Conservation (phyloP, 2,113 vertebrate species). For the Gasterosteus nipponicus region DNA sequence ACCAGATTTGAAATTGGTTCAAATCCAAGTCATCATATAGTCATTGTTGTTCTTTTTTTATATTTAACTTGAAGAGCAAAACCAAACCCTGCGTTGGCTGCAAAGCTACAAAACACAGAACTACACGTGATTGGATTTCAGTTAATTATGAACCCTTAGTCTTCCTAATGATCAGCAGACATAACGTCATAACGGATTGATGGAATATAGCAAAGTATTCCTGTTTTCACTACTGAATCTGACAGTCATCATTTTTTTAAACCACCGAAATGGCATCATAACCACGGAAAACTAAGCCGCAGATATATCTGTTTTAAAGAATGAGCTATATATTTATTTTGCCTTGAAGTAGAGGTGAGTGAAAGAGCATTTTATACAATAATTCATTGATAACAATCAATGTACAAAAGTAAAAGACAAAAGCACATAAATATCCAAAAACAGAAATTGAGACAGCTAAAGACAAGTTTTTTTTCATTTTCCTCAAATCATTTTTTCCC, state of each 20-base stretch:
- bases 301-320: slow-evolving; percentile 54
- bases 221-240: slow-evolving; percentile 30
- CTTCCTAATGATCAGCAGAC: slow-evolving; percentile 39
- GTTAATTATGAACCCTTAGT: background rate
- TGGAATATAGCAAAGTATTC: slow-evolving; percentile 46
- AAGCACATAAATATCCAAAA: slow-evolving; percentile 74
- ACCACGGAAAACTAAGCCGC: slow-evolving; percentile 68
- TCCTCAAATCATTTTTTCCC: slow-evolving; percentile 25
- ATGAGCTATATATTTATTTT: slow-evolving; percentile 28
- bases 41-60: background rate
- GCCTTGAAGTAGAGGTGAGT: slow-evolving; percentile 60
- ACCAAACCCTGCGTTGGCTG: background rate
- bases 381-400: slow-evolving; percentile 72
- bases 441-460: slow-evolving; percentile 68
- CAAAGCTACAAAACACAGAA: background rate
- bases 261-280: slow-evolving; percentile 67
- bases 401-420: slow-evolving; percentile 74
- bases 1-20: slow-evolving; percentile 16
- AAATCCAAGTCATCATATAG: background rate
- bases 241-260: slow-evolving; percentile 25
- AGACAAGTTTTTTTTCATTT: slow-evolving; percentile 58
- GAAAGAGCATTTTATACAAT: slow-evolving; percentile 61
- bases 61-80: background rate
- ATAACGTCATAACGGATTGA: slow-evolving; percentile 48
- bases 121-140: slow-evolving; percentile 1